Base-by-base conservation (phyloP, 1,140 invertebrate genomes). In the Lycorma delicatula region DNA sequence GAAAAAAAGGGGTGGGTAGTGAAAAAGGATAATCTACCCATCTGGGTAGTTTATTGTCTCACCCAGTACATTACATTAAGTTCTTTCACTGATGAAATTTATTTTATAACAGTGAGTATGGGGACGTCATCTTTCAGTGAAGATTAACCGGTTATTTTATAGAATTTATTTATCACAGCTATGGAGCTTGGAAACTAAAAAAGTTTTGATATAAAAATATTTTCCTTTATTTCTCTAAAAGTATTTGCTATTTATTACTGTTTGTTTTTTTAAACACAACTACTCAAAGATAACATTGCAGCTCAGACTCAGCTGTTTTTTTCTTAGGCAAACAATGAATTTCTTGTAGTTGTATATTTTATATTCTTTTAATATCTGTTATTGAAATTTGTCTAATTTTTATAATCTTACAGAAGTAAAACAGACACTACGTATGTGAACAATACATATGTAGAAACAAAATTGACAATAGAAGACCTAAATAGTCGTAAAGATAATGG, bases 401-500 rank as follows among this genome's bases (percentile, higher is more conserved):
- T n/a, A 16, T 16, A 20, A 48, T 51, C 20, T 20, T 11, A 9
- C 20, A 41, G 18, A 38, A 26, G 44, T 46, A 20, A 47, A 34
- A 26, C 31, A 34, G 61, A 74, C 3, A 64, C 62, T 1, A 63
- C 67, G 38, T 38, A 80, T 0, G 22, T 51, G 29, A 84, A 84
- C 65, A 72, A 78, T 28, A 83, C 81, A 0, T 69, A 77, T 54
- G 67, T 77, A n/a, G 72, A 78, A 61, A 71, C 77, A 27, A 76
- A 72, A 0, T 63, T 85, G 26, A 71, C 75, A 59, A 74, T 85
- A 20, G 65, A 69, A 0, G 75, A 78, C 59, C 70, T 83, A 1
- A 72, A 23, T 38, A 36, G 69, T 23, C 78, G 79, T 53, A 83
- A 83, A 64, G 81, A 86, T 61, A 85, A 85, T 69, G 83, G 83